phyloP scores from a whole-genome alignment of 2,113 vertebrate genomes.

The Phyllopteryx taeniolatus region DNA sequence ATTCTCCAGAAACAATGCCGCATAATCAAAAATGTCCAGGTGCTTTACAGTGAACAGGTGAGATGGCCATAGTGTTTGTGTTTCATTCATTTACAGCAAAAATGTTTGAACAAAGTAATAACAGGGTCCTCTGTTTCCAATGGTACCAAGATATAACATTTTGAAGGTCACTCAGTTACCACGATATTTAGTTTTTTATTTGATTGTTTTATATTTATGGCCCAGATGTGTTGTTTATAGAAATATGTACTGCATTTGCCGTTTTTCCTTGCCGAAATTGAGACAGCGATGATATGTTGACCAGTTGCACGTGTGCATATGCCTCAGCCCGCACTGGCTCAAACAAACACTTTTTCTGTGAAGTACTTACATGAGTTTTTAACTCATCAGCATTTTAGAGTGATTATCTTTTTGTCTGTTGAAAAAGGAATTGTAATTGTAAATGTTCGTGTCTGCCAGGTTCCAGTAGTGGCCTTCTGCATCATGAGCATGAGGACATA shows the following conservation, averaged over 20 bases:
- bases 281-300: too few species aligned
- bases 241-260: too few species aligned
- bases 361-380: too few species aligned
- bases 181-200: too few species aligned
- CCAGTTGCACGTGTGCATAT: too few species aligned
- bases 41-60: constrained; percentile 99
- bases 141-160: not conserved
- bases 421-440: not conserved
- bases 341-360: too few species aligned
- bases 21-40: constrained; percentile 97
- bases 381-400: too few species aligned
- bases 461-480: not conserved
- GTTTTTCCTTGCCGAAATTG: too few species aligned
- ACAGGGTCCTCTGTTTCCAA: not conserved
- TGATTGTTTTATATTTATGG: too few species aligned
- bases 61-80: not conserved
- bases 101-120: not conserved
- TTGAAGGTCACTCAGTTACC: too few species aligned
- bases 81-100: not conserved
- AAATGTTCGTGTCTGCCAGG: constrained; percentile 2
- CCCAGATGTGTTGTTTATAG: too few species aligned
- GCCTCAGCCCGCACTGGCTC: too few species aligned
- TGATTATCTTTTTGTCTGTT: not conserved
- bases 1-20: constrained; percentile 98
- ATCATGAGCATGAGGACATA: not conserved